Evolutionary conservation across 1,140 invertebrate genomes (phyloP), one percentile per base, ranked within the genome.

Genomic region (Planococcus citri): DNA sequence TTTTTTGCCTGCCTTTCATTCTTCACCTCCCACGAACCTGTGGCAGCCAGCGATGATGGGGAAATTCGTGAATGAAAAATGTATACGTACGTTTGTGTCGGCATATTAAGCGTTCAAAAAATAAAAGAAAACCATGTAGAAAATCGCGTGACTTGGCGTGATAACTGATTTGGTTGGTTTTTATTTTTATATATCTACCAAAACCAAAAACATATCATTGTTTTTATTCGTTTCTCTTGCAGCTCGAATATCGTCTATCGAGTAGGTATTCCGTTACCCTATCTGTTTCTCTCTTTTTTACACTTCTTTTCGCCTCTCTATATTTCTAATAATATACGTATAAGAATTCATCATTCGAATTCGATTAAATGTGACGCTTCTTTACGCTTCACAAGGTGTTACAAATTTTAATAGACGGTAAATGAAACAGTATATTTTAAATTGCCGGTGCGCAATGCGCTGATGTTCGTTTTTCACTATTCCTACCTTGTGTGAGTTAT

Each of bases 61-160:
- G 41, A 51, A 51, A 51, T 51, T 51, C 41, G 41, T 51, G 41
- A 51, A 51, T 51, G 41, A 51, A 51, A 51, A 51, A 51, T 51
- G n/a, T 51, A 51, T 51, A n/a, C 41, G 29, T n/a, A n/a, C n/a
- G 41, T 20, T 4, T 51, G n/a, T 51, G 41, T 17, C 10, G 12
- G 41, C 41, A 20, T n/a, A n/a, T 51, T 51, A 51, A 51, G 41
- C 41, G 41, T 51, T 51, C 6, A 51, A n/a, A n/a, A 51, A 51
- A 51, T 51, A 3, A 51, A 51, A 14, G 41, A 51, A 51, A 9
- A 51, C 41, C 6, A 51, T 51, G n/a, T 17, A 51, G 6, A 51
- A 33, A 51, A 51, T 51, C 41, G 41, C 41, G 41, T 51, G 41
- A 51, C 41, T 51, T 51, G 6, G 41, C 41, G 41, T 51, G 41